Conservation (phyloP, 37 sponge, comb jelly and placozoan species). For the Aplysina aerophoba region DNA sequence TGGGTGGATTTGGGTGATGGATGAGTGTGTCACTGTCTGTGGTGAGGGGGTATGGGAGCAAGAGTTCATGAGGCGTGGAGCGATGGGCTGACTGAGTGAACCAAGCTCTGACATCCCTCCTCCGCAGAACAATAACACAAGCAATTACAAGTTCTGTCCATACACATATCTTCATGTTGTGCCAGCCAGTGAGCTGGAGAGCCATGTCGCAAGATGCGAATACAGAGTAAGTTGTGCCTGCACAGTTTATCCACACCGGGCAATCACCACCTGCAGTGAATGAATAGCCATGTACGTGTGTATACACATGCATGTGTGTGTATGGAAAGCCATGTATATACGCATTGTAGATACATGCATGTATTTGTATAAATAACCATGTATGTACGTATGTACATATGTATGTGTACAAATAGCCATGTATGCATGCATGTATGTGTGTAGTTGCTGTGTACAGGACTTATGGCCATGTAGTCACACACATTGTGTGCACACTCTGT, state of each 20-base stretch:
- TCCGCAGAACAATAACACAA: neutral
- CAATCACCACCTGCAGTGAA: no score
- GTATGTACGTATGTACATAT: neutral
- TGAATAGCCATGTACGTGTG: neutral
- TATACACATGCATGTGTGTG: neutral
- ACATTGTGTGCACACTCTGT: no score
- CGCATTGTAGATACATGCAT: neutral
- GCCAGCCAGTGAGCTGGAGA: neutral
- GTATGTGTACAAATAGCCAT: neutral
- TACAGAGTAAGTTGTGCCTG: neutral
- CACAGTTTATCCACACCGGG: no score
- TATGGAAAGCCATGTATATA: neutral
- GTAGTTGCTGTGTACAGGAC: no score
- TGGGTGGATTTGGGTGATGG: no score
- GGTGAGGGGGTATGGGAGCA: no score
- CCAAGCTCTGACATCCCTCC: neutral
- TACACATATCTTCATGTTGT: conserved; percentile 9
- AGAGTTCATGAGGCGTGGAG: no score
- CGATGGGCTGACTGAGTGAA: neutral
- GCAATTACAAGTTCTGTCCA: conserved; percentile 1
- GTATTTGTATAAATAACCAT: neutral
- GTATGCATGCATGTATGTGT: neutral
- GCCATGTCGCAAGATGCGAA: neutral
- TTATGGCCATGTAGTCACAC: no score
- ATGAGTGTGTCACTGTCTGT: no score